Evolutionary conservation across 2,797 vertebrate genomes (phyloP), one percentile per base, ranked within the genome.

Genomic region (Scleropages formosus): DNA sequence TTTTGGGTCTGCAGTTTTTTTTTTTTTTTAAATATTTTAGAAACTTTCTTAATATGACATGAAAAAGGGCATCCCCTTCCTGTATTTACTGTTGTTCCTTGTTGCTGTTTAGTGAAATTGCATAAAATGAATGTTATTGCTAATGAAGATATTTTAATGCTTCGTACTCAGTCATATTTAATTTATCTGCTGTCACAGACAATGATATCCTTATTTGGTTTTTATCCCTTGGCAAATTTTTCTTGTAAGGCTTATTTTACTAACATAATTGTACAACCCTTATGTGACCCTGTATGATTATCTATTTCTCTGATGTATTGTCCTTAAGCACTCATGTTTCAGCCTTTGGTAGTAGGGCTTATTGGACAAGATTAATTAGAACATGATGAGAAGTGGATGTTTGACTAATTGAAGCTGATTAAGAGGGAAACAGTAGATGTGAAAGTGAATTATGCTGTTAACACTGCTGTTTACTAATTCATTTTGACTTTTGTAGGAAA

Each of bases 331-430:
- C 63, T 83, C 82, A 83, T 72, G 67, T 80, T 82, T 75, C 81
- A 75, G 78, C 63, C 8, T 18, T 78, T 83, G 51, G 63, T 73
- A 53, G 69, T 75, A 67, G 77, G 56, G 76, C 67, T 84, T 75
- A 75, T 66, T 81, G 79, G 62, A 77, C 44, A 71, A 72, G 62
- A 74, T 78, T 85, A 84, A 89, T 84, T 84, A 81, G 84, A 81
- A 77, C 78, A 74, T 84, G 85, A 82, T 84, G 84, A 83, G 72
- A 84, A 74, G 79, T 80, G 85, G 63, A 78, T 83, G 77, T 84
- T 84, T 80, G 77, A 80, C 80, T 80, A 84, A 82, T 83, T 82
- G 73, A 77, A 80, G 75, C 80, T 83, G 78, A 82, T 81, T 79
- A 75, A 77, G 70, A 71, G 69, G 56, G 74, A 77, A 66, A 75